These are phyloP conservation scores for Lasioglossum baleicum DNA, from an alignment of 1,140 invertebrate genomes.

Conservation along the genomic window DNA sequence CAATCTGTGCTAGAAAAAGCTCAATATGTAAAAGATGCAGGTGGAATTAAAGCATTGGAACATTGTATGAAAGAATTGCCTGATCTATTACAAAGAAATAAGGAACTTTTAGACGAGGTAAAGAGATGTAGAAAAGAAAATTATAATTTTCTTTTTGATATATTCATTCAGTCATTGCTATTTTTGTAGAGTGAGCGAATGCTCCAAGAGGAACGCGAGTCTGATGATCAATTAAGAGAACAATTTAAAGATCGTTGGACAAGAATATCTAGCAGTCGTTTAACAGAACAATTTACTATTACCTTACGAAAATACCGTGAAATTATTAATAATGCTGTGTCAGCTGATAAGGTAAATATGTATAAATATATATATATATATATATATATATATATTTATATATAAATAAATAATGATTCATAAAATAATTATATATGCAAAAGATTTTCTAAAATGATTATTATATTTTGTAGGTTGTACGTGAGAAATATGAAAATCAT, in stretches of 20 bases:
- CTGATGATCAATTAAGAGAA: constrained; percentile 91
- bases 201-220: constrained; percentile 94
- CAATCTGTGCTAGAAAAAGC: constrained; percentile 95
- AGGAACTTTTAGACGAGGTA: constrained; percentile 97
- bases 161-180: too few relatives aligned
- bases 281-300: constrained; percentile 92
- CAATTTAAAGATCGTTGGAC: constrained; percentile 97
- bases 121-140: background rate
- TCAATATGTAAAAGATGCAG: constrained; percentile 84
- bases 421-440: too few relatives aligned
- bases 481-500: constrained; percentile 92
- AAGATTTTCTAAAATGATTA: background rate
- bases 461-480: constrained; percentile 84
- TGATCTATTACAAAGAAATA: constrained; percentile 93
- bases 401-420: too few relatives aligned
- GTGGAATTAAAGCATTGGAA: constrained; percentile 84
- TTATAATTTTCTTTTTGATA: too few relatives aligned
- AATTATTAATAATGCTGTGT: constrained; percentile 95
- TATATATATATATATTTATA: too few relatives aligned
- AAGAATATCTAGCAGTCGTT: constrained; percentile 90
- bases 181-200: constrained; percentile 87
- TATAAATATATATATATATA: too few relatives aligned
- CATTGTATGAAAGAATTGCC: constrained; percentile 90
- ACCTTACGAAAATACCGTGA: constrained; percentile 95
- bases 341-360: constrained; percentile 84